These are phyloP conservation scores for Chydorus sphaericus DNA, from an alignment of 2,888 invertebrate genomes.

Conservation along the genomic window DNA sequence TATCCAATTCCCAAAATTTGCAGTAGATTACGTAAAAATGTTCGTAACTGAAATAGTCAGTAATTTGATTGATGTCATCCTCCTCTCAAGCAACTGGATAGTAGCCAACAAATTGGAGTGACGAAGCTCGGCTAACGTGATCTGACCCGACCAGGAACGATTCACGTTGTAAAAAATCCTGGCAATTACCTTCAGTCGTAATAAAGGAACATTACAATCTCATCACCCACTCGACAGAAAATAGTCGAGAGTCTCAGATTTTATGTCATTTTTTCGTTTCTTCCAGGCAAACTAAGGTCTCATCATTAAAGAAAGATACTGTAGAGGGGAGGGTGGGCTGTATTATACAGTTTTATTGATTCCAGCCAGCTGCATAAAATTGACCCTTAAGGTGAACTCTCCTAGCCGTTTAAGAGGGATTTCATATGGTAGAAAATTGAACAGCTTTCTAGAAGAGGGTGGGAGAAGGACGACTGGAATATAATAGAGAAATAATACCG, in stretches of 20 bases:
- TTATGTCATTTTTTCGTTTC: background rate
- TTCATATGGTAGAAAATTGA: too few species aligned
- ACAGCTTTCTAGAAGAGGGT: too few species aligned
- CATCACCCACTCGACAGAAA: background rate
- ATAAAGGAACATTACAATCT: background rate
- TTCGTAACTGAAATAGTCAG: conserved; percentile 77
- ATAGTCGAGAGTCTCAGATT: background rate
- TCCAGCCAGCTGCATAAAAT: too few species aligned
- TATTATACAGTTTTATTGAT: too few species aligned
- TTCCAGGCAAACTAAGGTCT: too few species aligned
- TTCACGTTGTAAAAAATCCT: conserved; percentile 95
- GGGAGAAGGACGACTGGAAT: too few species aligned
- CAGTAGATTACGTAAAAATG: conserved; percentile 99
- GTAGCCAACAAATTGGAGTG: conserved; percentile 68
- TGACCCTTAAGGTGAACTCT: too few species aligned
- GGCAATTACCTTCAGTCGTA: conserved; percentile 57
- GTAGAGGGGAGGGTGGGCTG: too few species aligned
- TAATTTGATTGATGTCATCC: conserved; percentile 85
- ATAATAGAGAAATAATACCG: too few species aligned
- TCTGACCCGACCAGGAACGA: conserved; percentile 89
- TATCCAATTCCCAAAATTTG: conserved; percentile 99
- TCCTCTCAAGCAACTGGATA: conserved; percentile 72
- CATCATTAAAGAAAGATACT: too few species aligned
- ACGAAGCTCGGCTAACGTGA: conserved; percentile 74
- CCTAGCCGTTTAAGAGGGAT: too few species aligned